Percentiles rank a stretch among this genome's conserved stretches.
Conservation (phyloP, 2,113 vertebrate genomes). For the Thamnaconus septentrionalis region DNA sequence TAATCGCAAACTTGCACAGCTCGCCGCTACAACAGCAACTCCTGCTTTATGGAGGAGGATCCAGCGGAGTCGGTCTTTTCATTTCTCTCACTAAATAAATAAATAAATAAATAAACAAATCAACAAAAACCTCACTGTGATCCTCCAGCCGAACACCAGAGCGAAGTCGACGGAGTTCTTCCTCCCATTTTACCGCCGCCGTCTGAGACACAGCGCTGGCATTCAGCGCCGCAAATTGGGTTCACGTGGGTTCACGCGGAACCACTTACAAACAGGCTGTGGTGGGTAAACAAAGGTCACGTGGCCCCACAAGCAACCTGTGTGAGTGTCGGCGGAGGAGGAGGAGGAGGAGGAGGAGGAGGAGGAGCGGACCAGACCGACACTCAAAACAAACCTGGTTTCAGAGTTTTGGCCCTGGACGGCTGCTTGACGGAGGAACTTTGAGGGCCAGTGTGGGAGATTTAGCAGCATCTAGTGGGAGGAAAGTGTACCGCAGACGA, state of each 20-base stretch:
- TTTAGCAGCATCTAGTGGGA: no score
- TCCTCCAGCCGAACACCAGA: background rate
- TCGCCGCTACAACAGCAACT: no score
- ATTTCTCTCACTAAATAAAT: no score
- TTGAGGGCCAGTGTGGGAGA: no score
- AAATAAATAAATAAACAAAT: no score
- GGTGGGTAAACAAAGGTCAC: slow-evolving; percentile 38
- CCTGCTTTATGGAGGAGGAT: no score
- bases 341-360: background rate
- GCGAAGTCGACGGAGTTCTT: background rate
- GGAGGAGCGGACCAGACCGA: background rate
- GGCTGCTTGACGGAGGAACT: background rate
- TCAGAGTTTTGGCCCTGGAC: background rate
- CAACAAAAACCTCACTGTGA: background rate
- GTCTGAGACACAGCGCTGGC: background rate
- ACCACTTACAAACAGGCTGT: slow-evolving; percentile 42
- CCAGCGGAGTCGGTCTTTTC: no score
- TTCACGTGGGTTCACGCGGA: slow-evolving; percentile 25
- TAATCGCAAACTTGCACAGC: no score
- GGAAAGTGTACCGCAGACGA: no score
- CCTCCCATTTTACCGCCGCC: slow-evolving; percentile 2
- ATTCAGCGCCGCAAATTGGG: slow-evolving; percentile 10
- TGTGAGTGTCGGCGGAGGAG: background rate
- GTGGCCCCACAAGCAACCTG: slow-evolving; percentile 18
- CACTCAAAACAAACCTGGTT: slow-evolving; percentile 11